Evolutionary conservation across 2,888 invertebrate genomes (phyloP), one percentile per base, ranked within the genome.

Genomic region (Sminthurinus aureus): DNA sequence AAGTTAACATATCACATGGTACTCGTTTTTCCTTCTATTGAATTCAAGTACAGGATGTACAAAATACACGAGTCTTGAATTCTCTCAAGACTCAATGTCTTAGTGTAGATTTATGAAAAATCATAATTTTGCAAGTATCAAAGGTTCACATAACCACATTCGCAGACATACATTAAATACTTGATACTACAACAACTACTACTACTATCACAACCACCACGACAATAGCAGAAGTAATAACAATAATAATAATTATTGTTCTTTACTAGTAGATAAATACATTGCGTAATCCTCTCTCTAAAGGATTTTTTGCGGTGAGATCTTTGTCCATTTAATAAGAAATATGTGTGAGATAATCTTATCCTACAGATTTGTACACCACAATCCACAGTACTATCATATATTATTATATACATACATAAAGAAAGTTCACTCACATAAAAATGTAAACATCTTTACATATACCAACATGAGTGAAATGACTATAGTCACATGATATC

Each of bases 261-360:
- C 58, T 58, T 13, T 58, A 15, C 0, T 22, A 20, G 69, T 24
- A 69, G 13, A 77, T 52, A 58, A 77, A 51, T 20, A 24, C 15
- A 58, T 24, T 77, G 64, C 77, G 77, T 52, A 77, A 77, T 24
- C 58, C 24, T 75, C 22, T 77, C 67, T 79, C 79, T 79, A 69
- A 79, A 79, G 51, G 79, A 66, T 79, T 64, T 67, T 79, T 71
- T 79, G 79, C 20, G 79, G 79, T 69, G 51, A 69, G 69, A 79
- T 69, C 24, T 69, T 79, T 18, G 50, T 69, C 24, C 79, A 24
- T 67, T 67, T 50, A 79, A 69, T 69, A 50, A 69, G 51, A n/a
- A 15, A 51, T 38, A 75, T 38, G 67, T 69, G 51, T 38, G 69
- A 50, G 50, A 52, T 67, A 66, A 67, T 18, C 67, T 79, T 22